Conservation (phyloP, 2,797 vertebrate species). For the Rhadinocentrus ornatus region DNA sequence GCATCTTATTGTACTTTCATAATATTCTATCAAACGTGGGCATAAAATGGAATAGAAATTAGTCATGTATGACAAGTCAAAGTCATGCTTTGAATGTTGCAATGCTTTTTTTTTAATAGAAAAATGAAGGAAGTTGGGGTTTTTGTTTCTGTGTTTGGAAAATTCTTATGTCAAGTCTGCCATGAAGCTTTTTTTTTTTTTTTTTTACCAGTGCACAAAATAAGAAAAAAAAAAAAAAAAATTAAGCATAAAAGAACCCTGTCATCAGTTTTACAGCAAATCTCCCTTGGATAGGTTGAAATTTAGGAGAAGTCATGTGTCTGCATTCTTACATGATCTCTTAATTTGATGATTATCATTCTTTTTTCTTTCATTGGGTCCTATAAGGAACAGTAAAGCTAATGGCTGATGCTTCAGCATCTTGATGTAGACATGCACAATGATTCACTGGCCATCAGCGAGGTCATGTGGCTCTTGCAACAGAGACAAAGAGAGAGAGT, state of each 20-base stretch:
- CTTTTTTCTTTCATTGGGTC: constrained; percentile 8
- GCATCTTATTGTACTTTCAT: neutral
- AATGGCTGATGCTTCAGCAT: constrained; percentile 13
- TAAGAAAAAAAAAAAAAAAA: no score
- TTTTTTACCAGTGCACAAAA: neutral
- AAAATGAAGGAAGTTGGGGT: neutral
- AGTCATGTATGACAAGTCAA: neutral
- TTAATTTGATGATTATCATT: neutral
- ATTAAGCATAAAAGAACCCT: neutral
- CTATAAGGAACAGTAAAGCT: constrained; percentile 25
- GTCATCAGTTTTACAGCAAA: constrained; percentile 1
- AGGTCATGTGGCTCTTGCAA: constrained; percentile 66
- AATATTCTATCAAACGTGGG: neutral
- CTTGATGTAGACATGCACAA: constrained; percentile 1
- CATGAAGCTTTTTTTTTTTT: neutral
- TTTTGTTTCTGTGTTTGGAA: constrained; percentile 23
- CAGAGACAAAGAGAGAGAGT: constrained; percentile 14
- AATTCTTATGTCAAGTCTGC: neutral
- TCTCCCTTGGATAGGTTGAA: constrained; percentile 1
- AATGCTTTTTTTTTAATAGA: neutral
- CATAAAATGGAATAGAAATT: neutral
- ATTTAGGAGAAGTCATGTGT: neutral
- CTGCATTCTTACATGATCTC: neutral
- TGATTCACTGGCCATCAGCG: constrained; percentile 61
- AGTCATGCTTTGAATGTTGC: constrained; percentile 13